Evolutionary conservation across 2,888 invertebrate genomes (phyloP), one percentile per base, ranked within the genome.

Genomic region (Hyposoter dolosus): DNA sequence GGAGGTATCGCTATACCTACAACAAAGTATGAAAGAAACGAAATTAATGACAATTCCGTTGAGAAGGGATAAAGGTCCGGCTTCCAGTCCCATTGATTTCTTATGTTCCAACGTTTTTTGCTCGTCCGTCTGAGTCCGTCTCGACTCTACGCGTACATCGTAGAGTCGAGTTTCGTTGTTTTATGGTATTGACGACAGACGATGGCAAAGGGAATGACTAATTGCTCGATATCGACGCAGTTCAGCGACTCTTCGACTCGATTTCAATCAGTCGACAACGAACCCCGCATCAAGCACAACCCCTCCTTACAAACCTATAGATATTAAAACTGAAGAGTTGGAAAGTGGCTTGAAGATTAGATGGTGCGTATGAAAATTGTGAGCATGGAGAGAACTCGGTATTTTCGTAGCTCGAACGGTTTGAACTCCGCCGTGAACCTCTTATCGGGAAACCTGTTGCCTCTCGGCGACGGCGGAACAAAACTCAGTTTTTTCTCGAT

Each of bases 371-470:
- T 17, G 10, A 15, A 60, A 60, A 23, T 15, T 9, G 60, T 23
- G 15, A 28, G 15, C 28, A 65, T 65, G 65, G 35, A 65, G 65
- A 32, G 7, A 65, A 65, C 35, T 28, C 60, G 60, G 9, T 65
- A 90, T 78, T 90, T 90, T 56, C 65, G 43, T 65, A 88, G 15
- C 7, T 32, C 87, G 6, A 91, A 87, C 83, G 68, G 66, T 19
- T 79, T 90, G 1, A 91, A 90, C 43, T 72, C 63, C 1, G 23
- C 88, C 6, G 7, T 88, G 0, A 91, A 91, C 60, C 7, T n/a
- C 0, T 0, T 90, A 0, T 88, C 91, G 10, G 91, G 89, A 0
- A 91, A 91, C 56, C 72, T 86, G 35, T 68, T 91, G 2, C 91
- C 91, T 0, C 3, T 88, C 9, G 83, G 72, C 0, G 15, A 40